Evolutionary conservation across 2,113 vertebrate genomes (phyloP), one percentile per base, ranked within the genome.

Genomic region (Mirounga angustirostris): DNA sequence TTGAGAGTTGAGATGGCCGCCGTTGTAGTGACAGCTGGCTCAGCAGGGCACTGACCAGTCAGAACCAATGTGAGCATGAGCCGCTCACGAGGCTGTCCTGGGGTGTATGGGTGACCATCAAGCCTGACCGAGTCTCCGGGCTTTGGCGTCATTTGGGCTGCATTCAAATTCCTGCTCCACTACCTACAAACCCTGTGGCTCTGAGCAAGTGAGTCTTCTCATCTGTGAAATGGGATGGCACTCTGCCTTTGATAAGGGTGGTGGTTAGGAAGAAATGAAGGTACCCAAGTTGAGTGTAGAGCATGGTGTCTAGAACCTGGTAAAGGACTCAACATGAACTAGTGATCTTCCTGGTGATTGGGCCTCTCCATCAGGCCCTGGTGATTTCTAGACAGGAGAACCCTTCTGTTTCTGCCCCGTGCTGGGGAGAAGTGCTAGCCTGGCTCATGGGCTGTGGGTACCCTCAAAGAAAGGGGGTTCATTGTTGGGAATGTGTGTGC

Each of bases 61-160:
- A 69, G 52, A 74, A 56, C 28, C 24, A 43, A 83, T 2, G 0
- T 5, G 24, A 81, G 26, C 33, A 21, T 21, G 13, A 43, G 22
- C 54, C 14, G 1, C 21, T 30, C 13, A 15, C 1, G 24, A 50
- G 71, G 10, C 40, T 16, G 22, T 19, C 4, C 54, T 33, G 8
- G 43, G 76, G 54, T 0, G 0, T 7, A 0, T 22, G 36, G 50
- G 43, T 22, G n/a, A 36, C 21, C 2, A 0, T 21, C 36, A 58
- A 30, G 65, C 36, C 71, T 54, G 33, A 21, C 30, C 3, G 16
- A 22, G 22, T 26, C 28, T 40, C 84, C 22, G 13, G 65, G 30
- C 65, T 69, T 58, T 12, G 67, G 43, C 30, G 8, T 33, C 36
- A 0, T 15, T 28, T 16, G 18, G 26, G 24, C 50, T 61, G 54